Conservation (phyloP, 64 coral and sea anemone genomes). For the Hydrozoanthus tunicans region DNA sequence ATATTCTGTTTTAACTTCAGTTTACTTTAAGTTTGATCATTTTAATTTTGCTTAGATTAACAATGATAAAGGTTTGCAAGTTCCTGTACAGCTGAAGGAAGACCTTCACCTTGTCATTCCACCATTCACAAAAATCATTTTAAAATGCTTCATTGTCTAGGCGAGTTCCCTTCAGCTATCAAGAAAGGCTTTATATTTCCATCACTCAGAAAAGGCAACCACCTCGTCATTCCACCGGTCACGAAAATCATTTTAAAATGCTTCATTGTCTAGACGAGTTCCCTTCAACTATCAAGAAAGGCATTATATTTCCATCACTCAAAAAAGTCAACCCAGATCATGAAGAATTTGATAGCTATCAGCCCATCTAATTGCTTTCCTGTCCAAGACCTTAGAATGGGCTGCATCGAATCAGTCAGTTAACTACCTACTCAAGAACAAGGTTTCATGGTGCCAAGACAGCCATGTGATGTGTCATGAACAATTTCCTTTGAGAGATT, state of each 20-base stretch:
- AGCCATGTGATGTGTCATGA: background rate
- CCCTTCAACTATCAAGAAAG: background rate
- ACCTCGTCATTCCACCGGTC: background rate
- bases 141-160: background rate
- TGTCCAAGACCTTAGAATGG: constrained; percentile 12
- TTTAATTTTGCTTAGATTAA: too few relatives aligned
- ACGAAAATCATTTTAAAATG: background rate
- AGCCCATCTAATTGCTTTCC: constrained; percentile 5
- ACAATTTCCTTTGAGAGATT: constrained; percentile 28
- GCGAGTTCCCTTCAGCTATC: background rate
- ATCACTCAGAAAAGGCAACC: constrained; percentile 3
- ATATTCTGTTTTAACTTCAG: too few relatives aligned
- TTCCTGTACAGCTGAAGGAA: background rate
- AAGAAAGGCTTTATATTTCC: too few relatives aligned
- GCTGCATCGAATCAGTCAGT: background rate
- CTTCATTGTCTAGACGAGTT: background rate
- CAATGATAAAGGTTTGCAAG: background rate
- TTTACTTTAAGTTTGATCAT: too few relatives aligned
- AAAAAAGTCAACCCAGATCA: constrained; percentile 36
- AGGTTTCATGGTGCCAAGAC: constrained; percentile 42
- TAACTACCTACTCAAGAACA: constrained; percentile 13
- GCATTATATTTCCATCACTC: background rate
- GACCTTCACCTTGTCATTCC: background rate
- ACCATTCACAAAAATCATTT: background rate
- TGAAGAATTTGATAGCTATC: constrained; percentile 8